Conservation (phyloP, 2,113 vertebrate species). For the Ictalurus punctatus region DNA sequence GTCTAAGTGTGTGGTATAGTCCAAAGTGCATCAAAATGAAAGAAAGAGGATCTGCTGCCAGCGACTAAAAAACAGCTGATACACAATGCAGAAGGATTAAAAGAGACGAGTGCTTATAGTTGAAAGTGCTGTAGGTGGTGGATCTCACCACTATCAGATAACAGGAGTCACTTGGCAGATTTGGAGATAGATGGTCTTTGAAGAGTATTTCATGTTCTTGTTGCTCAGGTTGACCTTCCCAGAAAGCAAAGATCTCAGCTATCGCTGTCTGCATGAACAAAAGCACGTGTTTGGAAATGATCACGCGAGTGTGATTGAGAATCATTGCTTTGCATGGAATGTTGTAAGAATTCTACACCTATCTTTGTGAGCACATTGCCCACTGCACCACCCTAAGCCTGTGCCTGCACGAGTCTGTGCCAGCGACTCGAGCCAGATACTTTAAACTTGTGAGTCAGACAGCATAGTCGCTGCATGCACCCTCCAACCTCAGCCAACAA, state of each 20-base stretch:
- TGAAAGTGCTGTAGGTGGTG: slow-evolving; percentile 59
- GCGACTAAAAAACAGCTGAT: slow-evolving; percentile 65
- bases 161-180: slow-evolving; percentile 65
- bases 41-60: slow-evolving; percentile 61
- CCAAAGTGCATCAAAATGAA: neutral
- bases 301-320: neutral
- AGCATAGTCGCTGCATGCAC: neutral
- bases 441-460: slow-evolving; percentile 19
- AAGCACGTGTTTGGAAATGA: neutral
- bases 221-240: neutral
- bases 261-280: neutral
- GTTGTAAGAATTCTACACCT: neutral
- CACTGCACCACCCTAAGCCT: neutral
- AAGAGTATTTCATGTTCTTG: slow-evolving; percentile 64
- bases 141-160: slow-evolving; percentile 66
- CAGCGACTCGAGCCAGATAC: slow-evolving; percentile 22
- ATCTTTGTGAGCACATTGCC: neutral
- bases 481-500: slow-evolving; percentile 23
- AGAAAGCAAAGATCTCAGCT: neutral
- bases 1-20: neutral
- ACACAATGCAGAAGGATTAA: slow-evolving; percentile 71
- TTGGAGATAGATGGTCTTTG: slow-evolving; percentile 73
- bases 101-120: slow-evolving; percentile 63
- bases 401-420: slow-evolving; percentile 8
- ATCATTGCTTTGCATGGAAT: slow-evolving; percentile 2